Evolutionary conservation across 1,140 invertebrate genomes (phyloP).

Genomic region (Mamestra configurata): DNA sequence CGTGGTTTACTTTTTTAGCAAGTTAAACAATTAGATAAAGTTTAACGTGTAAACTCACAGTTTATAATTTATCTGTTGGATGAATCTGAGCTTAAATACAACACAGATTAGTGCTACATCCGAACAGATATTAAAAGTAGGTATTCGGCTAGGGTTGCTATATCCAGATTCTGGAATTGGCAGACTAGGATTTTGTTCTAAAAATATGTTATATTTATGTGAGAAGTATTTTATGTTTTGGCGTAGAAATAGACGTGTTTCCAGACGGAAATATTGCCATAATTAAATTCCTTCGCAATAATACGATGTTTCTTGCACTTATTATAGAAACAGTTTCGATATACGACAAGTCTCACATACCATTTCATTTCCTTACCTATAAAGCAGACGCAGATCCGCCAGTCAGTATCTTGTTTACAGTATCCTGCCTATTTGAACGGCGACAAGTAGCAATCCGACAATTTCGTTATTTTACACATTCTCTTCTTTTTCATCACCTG

Average conservation of each 20-base stretch:
- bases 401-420: no score
- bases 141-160: slow-evolving; percentile 37
- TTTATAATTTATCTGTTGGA: slow-evolving; percentile 24
- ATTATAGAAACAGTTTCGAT: no score
- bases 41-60: slow-evolving; percentile 31
- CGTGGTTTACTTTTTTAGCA: slow-evolving; percentile 41
- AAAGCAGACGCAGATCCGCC: no score
- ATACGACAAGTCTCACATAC: no score
- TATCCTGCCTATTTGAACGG: no score
- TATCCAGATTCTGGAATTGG: background rate
- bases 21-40: slow-evolving; percentile 45
- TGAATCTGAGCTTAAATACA: slow-evolving; percentile 36
- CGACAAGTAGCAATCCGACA: no score
- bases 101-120: slow-evolving; percentile 32
- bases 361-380: no score
- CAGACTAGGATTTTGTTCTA: background rate
- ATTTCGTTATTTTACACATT: no score
- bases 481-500: no score
- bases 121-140: slow-evolving; percentile 64
- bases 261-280: background rate
- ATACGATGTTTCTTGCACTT: no score
- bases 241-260: background rate
- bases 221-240: background rate
- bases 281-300: background rate
- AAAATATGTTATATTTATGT: background rate